Conservation (phyloP, 2,888 invertebrate genomes). For the Chymomyza caudatula region DNA sequence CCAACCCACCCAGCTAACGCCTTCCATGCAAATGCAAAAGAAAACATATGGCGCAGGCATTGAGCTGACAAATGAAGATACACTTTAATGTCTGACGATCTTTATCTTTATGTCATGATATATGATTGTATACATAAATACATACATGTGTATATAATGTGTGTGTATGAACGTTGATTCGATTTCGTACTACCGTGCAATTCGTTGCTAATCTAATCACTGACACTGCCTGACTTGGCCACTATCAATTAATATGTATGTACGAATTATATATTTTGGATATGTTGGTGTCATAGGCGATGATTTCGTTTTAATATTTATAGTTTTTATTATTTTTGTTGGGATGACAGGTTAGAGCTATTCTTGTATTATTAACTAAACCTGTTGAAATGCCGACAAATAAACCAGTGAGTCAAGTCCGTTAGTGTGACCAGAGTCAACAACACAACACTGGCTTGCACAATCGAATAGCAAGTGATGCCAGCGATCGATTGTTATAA, state of each 20-base stretch:
- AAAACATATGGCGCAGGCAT: constrained; percentile 51
- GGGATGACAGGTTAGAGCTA: constrained; percentile 29
- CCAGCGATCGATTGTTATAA: background rate
- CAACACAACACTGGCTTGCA: background rate
- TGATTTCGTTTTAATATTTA: constrained; percentile 2
- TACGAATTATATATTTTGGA: constrained; percentile 28
- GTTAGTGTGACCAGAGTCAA: background rate
- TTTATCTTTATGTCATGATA: constrained; percentile 54
- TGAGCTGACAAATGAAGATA: constrained; percentile 10
- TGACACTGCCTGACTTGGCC: constrained; percentile 1
- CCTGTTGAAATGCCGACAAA: constrained; percentile 26
- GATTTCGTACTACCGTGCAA: background rate
- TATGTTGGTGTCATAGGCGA: constrained; percentile 30
- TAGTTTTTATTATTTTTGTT: constrained; percentile 18
- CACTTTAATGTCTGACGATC: constrained; percentile 17
- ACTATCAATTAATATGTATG: constrained; percentile 46
- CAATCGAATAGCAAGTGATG: constrained; percentile 1
- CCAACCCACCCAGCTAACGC: background rate
- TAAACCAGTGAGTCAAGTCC: constrained; percentile 34
- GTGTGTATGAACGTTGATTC: constrained; percentile 29
- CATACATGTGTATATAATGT: background rate
- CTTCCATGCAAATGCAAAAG: background rate
- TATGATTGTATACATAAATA: constrained; percentile 29
- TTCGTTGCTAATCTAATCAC: constrained; percentile 53
- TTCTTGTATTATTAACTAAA: constrained; percentile 48